Percentiles rank a stretch among this genome's conserved stretches.
Conservation (phyloP, 1,140 invertebrate species). For the Nasonia longicornis region DNA sequence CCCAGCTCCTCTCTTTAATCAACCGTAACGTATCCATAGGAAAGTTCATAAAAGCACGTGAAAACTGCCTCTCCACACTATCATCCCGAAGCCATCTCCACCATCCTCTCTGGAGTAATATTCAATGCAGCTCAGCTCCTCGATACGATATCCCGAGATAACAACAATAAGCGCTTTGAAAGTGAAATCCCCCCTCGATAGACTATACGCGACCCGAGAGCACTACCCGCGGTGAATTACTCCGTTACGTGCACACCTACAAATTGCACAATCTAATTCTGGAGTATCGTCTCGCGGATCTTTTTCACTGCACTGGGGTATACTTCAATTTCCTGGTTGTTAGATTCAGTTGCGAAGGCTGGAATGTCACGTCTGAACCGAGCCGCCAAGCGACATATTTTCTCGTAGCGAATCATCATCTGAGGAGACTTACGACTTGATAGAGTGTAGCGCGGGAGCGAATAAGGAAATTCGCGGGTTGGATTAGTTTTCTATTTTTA, state of each 20-base stretch:
- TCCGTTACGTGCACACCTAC: slow-evolving; percentile 39
- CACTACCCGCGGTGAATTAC: slow-evolving; percentile 19
- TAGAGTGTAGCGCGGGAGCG: not conserved
- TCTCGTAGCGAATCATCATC: not conserved
- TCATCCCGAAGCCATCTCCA: not conserved
- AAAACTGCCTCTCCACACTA: not conserved
- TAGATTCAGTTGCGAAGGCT: not conserved
- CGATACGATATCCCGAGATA: not conserved
- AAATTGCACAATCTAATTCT: slow-evolving; percentile 42
- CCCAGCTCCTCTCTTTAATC: not conserved
- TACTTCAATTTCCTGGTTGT: slow-evolving; percentile 38
- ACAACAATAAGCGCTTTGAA: slow-evolving; percentile 27
- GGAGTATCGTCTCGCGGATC: slow-evolving; percentile 36
- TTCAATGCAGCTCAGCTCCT: slow-evolving; percentile 3
- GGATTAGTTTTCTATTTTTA: not conserved
- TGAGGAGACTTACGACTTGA: not conserved
- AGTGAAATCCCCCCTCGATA: slow-evolving; percentile 14
- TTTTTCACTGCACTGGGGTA: not conserved
- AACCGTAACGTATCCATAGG: not conserved
- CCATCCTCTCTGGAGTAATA: not conserved
- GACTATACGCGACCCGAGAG: not conserved
- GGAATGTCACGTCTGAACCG: not conserved
- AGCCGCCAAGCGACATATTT: not conserved
- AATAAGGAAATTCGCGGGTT: not conserved
- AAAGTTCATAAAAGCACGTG: not conserved